A percentile compares a stretch with the other conserved stretches of the same genome.
Conservation (phyloP, 2,888 invertebrate species). For the Drosophila mulleri region DNA sequence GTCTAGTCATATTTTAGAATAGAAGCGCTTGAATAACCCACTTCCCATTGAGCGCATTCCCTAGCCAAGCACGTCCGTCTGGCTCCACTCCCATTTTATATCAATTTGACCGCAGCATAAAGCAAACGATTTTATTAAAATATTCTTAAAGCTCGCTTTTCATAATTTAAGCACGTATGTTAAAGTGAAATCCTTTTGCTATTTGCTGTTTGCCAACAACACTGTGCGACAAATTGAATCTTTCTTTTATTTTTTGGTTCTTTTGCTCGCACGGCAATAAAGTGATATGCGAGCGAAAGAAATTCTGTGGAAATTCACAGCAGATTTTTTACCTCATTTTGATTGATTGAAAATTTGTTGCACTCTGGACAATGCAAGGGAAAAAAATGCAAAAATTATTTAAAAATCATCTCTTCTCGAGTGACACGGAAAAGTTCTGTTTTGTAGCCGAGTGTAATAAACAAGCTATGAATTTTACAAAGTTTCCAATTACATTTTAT, state of each 20-base stretch:
- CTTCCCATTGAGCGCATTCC: neutral
- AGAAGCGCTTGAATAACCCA: neutral
- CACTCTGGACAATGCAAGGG: neutral
- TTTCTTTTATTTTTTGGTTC: neutral
- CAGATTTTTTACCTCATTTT: constrained; percentile 5
- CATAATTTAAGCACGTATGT: constrained; percentile 11
- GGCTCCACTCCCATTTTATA: neutral
- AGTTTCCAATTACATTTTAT: neutral
- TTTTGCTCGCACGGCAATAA: neutral
- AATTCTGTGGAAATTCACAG: neutral
- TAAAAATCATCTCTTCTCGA: neutral
- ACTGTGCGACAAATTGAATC: neutral
- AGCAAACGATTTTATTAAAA: constrained; percentile 5
- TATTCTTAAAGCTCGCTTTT: constrained; percentile 8
- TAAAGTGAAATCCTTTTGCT: constrained; percentile 1
- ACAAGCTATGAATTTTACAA: neutral
- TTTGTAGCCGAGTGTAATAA: constrained; percentile 1
- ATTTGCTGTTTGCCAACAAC: constrained; percentile 4
- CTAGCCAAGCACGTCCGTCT: neutral
- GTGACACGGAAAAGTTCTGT: neutral
- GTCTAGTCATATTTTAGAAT: neutral
- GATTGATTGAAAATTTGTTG: neutral
- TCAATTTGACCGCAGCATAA: neutral
- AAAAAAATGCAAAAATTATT: neutral
- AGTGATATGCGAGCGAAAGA: neutral